Evolutionary conservation across 2,888 invertebrate species (phyloP).

Genomic region (Drosophila multiciliata): DNA sequence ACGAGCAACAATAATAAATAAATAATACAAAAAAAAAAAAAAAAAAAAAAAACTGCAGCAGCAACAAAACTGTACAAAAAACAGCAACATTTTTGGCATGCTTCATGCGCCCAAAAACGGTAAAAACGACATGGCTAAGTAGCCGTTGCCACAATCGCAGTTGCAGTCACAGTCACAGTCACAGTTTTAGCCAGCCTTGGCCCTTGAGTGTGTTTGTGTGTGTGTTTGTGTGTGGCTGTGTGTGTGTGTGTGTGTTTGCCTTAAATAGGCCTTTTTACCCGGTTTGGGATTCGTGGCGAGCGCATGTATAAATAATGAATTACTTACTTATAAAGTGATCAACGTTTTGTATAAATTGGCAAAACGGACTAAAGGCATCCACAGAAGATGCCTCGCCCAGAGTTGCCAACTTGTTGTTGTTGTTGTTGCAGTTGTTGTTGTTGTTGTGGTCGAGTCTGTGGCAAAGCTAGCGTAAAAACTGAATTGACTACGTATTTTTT

Average conservation of each 20-base stretch:
- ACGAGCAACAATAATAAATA: conserved; percentile 26
- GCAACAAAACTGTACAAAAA: conserved; percentile 74
- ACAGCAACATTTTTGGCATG: conserved; percentile 70
- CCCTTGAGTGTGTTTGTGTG: conserved; percentile 8
- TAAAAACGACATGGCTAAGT: conserved; percentile 73
- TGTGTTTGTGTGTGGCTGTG: neutral
- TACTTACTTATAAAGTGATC: conserved; percentile 75
- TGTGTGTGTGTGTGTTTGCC: neutral
- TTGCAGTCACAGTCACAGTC: conserved; percentile 3
- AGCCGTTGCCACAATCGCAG: conserved; percentile 24
- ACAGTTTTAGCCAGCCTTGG: conserved; percentile 12
- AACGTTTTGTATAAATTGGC: conserved; percentile 63
- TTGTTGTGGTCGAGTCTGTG: neutral
- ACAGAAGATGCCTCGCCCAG: conserved; percentile 40
- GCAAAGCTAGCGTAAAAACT: conserved; percentile 47
- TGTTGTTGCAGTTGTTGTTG: neutral
- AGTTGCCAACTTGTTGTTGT: conserved; percentile 18
- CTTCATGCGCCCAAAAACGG: conserved; percentile 74
- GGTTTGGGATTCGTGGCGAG: conserved; percentile 6
- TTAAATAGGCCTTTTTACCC: conserved; percentile 5
- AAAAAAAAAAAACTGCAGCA: conserved; percentile 10
- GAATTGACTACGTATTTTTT: conserved; percentile 45
- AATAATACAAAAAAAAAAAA: conserved; percentile 10
- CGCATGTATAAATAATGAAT: conserved; percentile 71
- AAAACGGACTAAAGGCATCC: conserved; percentile 10